Percentiles rank a stretch among this genome's conserved stretches.
These are phyloP conservation scores for Nyctereutes procyonoides DNA, from an alignment of 2,113 vertebrate species.

Conservation along the genomic window DNA sequence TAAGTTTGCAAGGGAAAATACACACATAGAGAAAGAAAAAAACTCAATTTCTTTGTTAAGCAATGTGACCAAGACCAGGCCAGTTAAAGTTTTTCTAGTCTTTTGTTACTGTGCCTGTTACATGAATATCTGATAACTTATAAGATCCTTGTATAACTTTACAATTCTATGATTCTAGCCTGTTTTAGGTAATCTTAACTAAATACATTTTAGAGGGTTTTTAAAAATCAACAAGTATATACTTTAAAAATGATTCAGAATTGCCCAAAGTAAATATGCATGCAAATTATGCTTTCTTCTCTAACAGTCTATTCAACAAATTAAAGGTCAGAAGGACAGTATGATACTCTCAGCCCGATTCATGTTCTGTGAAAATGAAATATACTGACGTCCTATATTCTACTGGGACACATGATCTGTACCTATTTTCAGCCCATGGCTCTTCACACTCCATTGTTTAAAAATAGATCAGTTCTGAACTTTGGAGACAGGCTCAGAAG, in stretches of 20 bases:
- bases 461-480: conserved; percentile 88
- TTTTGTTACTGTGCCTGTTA: not conserved
- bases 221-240: not conserved
- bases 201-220: not conserved
- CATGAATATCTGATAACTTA: not conserved
- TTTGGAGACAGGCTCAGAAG: conserved; percentile 88
- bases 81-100: not conserved
- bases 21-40: not conserved
- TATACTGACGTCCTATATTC: conserved; percentile 86
- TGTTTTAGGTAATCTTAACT: conserved; percentile 21
- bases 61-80: not conserved
- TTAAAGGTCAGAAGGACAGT: conserved; percentile 83
- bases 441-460: conserved; percentile 86
- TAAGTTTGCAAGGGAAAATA: not conserved
- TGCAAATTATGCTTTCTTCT: conserved; percentile 24
- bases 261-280: conserved; percentile 15
- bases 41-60: not conserved
- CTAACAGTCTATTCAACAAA: conserved; percentile 62
- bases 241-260: conserved; percentile 21
- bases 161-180: not conserved
- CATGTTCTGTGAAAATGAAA: conserved; percentile 86
- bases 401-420: conserved; percentile 86
- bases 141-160: not conserved
- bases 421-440: conserved; percentile 87
- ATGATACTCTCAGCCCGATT: conserved; percentile 77